Evolutionary conservation across 2,113 vertebrate species (phyloP).

Genomic region (Pogonocichla stellata): DNA sequence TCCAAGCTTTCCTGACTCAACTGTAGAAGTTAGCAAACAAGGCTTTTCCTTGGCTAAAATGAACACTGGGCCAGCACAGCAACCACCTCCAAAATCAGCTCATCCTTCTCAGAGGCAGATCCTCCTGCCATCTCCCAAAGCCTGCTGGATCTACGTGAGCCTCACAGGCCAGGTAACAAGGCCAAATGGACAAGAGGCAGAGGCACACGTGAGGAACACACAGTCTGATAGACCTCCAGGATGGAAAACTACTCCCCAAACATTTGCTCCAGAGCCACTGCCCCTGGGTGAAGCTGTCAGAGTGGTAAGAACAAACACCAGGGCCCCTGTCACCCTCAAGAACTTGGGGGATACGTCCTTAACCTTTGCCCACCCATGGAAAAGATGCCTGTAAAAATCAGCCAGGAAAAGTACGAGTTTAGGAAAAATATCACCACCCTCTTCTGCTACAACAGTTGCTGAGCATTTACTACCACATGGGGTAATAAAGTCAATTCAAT

Average conservation of each 20-base stretch:
- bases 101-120: not conserved
- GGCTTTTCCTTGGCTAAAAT: not conserved
- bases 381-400: not conserved
- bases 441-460: not conserved
- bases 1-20: not conserved
- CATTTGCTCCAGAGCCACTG: not conserved
- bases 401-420: not conserved
- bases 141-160: not conserved
- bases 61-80: not conserved
- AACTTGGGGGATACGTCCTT: not conserved
- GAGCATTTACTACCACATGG: not conserved
- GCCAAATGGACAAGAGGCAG: not conserved
- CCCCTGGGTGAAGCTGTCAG: fast-evolving
- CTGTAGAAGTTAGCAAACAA: not conserved
- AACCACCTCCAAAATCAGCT: not conserved
- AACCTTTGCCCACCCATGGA: not conserved
- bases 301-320: not conserved
- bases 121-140: not conserved
- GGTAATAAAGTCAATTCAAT: not conserved
- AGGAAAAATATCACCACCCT: not conserved
- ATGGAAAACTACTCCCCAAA: not conserved
- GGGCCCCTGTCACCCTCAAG: fast-evolving
- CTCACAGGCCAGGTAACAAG: not conserved
- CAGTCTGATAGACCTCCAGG: not conserved
- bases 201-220: fast-evolving